These are phyloP conservation scores for Octomys mimax DNA, from an alignment of 2,797 vertebrate species.

Conservation along the genomic window DNA sequence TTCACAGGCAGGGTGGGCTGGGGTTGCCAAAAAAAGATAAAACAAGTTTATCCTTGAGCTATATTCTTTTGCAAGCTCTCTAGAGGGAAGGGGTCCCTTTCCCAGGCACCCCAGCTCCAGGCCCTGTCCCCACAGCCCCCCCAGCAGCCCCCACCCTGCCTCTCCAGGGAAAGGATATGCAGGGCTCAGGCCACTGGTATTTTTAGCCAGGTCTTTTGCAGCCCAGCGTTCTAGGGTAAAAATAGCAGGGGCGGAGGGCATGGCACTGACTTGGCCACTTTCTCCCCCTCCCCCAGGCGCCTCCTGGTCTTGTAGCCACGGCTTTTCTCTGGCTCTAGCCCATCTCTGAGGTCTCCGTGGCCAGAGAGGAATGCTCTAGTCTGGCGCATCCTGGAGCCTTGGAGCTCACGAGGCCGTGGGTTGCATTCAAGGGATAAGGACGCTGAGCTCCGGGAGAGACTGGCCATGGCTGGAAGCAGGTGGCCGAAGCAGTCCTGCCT, in stretches of 20 bases:
- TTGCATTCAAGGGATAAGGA: conserved; percentile 63
- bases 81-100: background rate
- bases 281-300: conserved; percentile 61
- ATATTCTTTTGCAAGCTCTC: background rate
- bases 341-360: conserved; percentile 64
- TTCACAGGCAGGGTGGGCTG: background rate
- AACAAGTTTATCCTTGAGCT: conserved; percentile 32
- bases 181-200: conserved; percentile 61
- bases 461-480: background rate
- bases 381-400: conserved; percentile 13
- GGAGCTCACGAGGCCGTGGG: background rate
- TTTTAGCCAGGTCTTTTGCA: conserved; percentile 78
- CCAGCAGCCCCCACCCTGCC: background rate
- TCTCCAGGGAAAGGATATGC: conserved; percentile 71
- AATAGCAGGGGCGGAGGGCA: conserved; percentile 81
- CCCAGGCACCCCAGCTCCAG: background rate
- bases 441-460: conserved; percentile 54
- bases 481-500: background rate
- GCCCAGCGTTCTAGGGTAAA: conserved; percentile 75
- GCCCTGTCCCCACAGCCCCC: background rate
- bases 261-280: conserved; percentile 56
- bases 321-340: conserved; percentile 66
- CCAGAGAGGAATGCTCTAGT: conserved; percentile 65
- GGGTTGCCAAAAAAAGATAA: background rate
- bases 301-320: conserved; percentile 68